Conservation (phyloP, 1,140 invertebrate species). For the Trachymyrmex cornetzi region DNA sequence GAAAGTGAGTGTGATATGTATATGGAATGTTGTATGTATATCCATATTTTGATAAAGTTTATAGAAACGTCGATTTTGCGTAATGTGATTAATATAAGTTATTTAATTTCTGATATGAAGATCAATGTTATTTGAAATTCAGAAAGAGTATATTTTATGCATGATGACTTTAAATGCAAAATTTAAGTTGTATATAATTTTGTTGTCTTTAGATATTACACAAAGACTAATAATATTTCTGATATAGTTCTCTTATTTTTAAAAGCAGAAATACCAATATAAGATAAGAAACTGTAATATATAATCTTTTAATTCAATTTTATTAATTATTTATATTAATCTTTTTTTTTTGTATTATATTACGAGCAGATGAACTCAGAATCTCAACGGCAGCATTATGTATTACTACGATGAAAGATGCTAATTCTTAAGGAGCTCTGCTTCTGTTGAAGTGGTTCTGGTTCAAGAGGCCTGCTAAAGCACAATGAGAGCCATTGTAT, state of each 20-base stretch:
- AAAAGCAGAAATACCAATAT: background rate
- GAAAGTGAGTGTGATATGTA: too few species aligned
- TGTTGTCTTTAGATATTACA: background rate
- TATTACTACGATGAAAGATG: slow-evolving; percentile 74
- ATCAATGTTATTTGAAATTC: background rate
- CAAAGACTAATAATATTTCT: background rate
- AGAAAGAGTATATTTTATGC: background rate
- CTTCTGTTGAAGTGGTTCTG: slow-evolving; percentile 76
- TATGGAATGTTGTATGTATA: too few species aligned
- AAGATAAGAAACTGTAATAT: background rate
- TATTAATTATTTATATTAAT: background rate
- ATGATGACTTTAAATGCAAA: background rate
- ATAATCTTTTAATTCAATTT: background rate
- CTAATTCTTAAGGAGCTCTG: slow-evolving; percentile 74
- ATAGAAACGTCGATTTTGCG: background rate
- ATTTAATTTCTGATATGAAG: background rate
- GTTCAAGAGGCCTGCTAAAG: slow-evolving; percentile 74
- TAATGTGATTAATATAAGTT: slow-evolving; percentile 11
- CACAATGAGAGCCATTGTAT: slow-evolving; percentile 82
- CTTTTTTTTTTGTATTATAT: slow-evolving; percentile 40
- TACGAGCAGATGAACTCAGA: slow-evolving; percentile 74
- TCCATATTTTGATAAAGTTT: too few species aligned
- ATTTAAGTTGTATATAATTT: slow-evolving; percentile 2
- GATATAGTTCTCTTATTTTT: background rate
- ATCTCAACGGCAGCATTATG: slow-evolving; percentile 62